phyloP scores from a whole-genome alignment of 1,140 invertebrate species.

The Anoplophora glabripennis region DNA sequence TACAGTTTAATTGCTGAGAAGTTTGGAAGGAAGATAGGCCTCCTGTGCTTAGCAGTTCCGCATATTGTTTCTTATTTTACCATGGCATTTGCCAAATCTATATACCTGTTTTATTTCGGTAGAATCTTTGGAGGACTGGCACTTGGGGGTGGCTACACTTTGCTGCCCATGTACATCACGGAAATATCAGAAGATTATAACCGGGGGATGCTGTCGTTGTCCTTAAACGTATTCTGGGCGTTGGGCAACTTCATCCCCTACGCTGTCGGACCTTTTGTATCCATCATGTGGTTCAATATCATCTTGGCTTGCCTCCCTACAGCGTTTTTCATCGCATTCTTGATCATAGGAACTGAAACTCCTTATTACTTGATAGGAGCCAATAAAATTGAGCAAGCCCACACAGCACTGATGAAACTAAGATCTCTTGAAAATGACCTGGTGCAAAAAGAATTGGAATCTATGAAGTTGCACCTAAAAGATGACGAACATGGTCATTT shows the following conservation, averaged over 20 bases:
- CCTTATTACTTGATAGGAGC: too few relatives aligned
- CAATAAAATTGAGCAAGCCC: too few relatives aligned
- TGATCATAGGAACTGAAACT: too few relatives aligned
- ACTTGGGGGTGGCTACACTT: constrained; percentile 63
- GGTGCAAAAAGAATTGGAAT: too few relatives aligned
- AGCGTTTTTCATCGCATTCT: too few relatives aligned
- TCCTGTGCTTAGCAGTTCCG: constrained; percentile 51
- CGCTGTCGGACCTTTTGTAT: too few relatives aligned
- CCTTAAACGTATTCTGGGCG: constrained; percentile 27
- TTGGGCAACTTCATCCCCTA: constrained; percentile 27
- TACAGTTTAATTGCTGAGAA: constrained; percentile 45
- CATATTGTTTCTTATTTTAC: constrained; percentile 64
- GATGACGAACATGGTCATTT: neutral
- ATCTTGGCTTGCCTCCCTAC: too few relatives aligned
- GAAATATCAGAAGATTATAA: constrained; percentile 66
- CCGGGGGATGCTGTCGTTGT: constrained; percentile 52
- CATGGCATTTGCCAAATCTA: constrained; percentile 55
- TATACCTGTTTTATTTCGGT: constrained; percentile 54
- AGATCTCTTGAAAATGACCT: too few relatives aligned
- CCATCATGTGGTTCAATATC: too few relatives aligned
- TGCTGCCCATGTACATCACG: constrained; percentile 62
- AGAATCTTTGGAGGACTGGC: constrained; percentile 60
- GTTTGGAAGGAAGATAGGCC: constrained; percentile 48
- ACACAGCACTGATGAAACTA: too few relatives aligned
- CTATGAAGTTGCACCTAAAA: neutral